Evolutionary conservation across 1,140 invertebrate genomes (phyloP).

Genomic region (Chironomus striatipennis): DNA sequence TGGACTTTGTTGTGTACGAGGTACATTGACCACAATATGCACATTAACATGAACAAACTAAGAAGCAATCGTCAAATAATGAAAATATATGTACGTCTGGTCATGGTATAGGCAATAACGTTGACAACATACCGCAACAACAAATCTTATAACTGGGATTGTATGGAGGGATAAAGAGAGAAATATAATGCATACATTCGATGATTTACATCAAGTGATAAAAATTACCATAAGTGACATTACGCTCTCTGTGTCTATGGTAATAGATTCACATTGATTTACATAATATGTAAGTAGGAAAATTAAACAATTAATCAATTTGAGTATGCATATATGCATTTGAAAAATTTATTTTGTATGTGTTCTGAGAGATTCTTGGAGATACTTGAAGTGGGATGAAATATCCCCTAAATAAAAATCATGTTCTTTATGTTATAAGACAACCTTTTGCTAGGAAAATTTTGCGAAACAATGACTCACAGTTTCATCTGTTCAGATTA

Average conservation of each 20-base stretch:
- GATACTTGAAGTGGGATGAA: too few relatives aligned
- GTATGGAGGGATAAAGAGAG: too few relatives aligned
- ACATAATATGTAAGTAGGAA: background rate
- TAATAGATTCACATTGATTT: background rate
- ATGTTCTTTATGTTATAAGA: too few relatives aligned
- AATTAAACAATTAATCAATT: background rate
- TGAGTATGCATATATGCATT: background rate
- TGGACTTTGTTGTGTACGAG: background rate
- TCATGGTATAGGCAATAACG: background rate
- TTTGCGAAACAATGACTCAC: too few relatives aligned
- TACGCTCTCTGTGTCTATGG: background rate
- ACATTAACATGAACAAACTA: background rate
- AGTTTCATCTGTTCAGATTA: too few relatives aligned
- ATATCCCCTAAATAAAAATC: too few relatives aligned
- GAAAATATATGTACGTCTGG: background rate
- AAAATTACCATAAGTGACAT: constrained; percentile 14
- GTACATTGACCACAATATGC: background rate
- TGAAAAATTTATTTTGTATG: too few relatives aligned
- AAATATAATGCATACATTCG: too few relatives aligned
- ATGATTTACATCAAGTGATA: background rate
- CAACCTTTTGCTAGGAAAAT: too few relatives aligned
- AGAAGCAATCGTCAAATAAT: background rate
- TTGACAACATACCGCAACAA: too few relatives aligned
- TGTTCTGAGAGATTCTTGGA: too few relatives aligned
- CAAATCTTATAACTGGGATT: too few relatives aligned